These are phyloP conservation scores for Physella acuta DNA, from an alignment of 1,140 invertebrate species.

Conservation along the genomic window DNA sequence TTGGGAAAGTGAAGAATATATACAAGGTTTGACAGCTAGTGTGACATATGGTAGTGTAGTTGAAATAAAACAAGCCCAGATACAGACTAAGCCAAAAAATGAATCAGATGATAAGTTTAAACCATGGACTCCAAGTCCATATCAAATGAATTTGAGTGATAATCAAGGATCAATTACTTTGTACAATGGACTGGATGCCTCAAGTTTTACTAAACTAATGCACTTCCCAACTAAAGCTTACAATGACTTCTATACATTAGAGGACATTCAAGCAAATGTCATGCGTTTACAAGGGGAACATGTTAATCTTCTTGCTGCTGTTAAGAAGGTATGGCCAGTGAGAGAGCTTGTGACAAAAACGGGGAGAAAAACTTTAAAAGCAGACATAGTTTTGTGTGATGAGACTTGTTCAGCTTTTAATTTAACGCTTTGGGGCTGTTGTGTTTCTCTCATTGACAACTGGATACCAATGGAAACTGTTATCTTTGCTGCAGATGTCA, in stretches of 20 bases:
- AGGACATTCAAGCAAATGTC: constrained; percentile 52
- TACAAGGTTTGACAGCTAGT: constrained; percentile 33
- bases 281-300: constrained; percentile 48
- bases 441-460: neutral
- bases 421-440: constrained; percentile 11
- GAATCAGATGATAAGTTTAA: constrained; percentile 52
- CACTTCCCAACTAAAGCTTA: constrained; percentile 46
- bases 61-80: constrained; percentile 46
- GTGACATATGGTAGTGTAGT: constrained; percentile 52
- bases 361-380: constrained; percentile 7
- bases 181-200: constrained; percentile 41
- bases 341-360: constrained; percentile 11
- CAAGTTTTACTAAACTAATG: constrained; percentile 32
- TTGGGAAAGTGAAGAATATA: constrained; percentile 46
- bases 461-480: constrained; percentile 31
- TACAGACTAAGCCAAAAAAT: constrained; percentile 46
- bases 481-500: constrained; percentile 53
- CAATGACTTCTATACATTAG: constrained; percentile 56
- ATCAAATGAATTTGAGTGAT: constrained; percentile 49
- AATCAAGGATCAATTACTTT: constrained; percentile 40
- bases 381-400: constrained; percentile 15
- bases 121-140: constrained; percentile 48
- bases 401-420: constrained; percentile 14
- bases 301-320: constrained; percentile 49
- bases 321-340: constrained; percentile 36